phyloP scores from a whole-genome alignment of 2,797 vertebrate genomes.

The Hyperoplus immaculatus region DNA sequence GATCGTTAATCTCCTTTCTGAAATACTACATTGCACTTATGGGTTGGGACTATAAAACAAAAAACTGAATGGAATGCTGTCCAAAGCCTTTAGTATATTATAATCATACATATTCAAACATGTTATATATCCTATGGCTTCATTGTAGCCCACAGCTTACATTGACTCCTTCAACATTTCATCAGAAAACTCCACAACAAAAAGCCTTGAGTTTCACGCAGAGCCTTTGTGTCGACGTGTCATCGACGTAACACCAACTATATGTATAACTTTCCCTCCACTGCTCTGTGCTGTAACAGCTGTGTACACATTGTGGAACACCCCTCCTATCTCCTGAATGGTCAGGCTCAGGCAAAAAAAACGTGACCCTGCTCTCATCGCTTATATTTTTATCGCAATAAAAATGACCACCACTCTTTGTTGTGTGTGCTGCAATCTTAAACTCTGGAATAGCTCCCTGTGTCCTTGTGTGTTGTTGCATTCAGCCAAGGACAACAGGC shows the following conservation, averaged over 20 bases:
- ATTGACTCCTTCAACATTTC: background rate
- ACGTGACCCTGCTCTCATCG: background rate
- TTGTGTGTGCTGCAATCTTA: background rate
- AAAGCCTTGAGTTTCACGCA: background rate
- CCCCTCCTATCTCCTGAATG: background rate
- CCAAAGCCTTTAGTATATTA: background rate
- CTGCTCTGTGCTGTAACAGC: constrained; percentile 20
- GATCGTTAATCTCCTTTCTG: background rate
- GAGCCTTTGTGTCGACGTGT: background rate
- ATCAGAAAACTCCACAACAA: background rate
- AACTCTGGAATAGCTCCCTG: background rate
- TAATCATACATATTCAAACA: background rate
- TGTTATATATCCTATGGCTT: background rate
- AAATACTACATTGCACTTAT: constrained; percentile 18
- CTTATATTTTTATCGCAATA: background rate
- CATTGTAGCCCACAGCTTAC: background rate
- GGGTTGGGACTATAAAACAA: background rate
- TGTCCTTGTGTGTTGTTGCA: background rate
- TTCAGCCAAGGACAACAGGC: constrained; percentile 14
- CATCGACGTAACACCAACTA: background rate
- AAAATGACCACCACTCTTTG: background rate
- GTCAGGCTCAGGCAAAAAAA: constrained; percentile 32
- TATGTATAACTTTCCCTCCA: no score
- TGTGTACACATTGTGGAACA: background rate
- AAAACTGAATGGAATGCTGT: no score